Conservation (phyloP, 1,140 invertebrate species). For the Calephelis nemesis region DNA sequence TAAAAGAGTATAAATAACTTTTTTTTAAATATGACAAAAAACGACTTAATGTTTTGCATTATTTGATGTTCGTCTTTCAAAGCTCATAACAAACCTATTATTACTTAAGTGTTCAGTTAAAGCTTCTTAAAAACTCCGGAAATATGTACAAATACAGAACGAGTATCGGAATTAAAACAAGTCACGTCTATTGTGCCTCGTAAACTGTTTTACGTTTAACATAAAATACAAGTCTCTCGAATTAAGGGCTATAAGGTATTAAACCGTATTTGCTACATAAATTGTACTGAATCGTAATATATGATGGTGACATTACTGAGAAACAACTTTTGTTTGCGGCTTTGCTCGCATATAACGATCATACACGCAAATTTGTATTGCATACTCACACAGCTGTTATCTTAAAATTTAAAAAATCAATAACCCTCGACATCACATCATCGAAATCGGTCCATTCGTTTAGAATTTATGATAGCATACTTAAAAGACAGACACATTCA, state of each 20-base stretch:
- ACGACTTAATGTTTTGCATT: not conserved
- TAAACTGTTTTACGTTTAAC: conserved; percentile 59
- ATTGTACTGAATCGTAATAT: not conserved
- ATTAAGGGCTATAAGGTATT: conserved; percentile 37
- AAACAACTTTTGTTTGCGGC: no score
- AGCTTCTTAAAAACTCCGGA: conserved; percentile 21
- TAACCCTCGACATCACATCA: no score
- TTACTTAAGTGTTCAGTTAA: conserved; percentile 3
- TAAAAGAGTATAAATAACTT: no score
- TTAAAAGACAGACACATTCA: no score
- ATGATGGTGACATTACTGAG: no score
- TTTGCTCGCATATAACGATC: no score
- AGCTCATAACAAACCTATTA: not conserved
- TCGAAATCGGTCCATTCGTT: no score
- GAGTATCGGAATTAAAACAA: conserved; percentile 36
- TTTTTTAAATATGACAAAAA: no score
- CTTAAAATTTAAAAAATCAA: no score
- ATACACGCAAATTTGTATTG: no score
- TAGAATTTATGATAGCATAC: no score
- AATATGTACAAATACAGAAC: conserved; percentile 37
- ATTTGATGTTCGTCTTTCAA: not conserved
- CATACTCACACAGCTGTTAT: no score
- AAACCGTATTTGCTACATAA: conserved; percentile 20
- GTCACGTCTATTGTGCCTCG: conserved; percentile 52
- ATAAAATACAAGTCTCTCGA: conserved; percentile 51